phyloP scores from a whole-genome alignment of 2,888 invertebrate genomes.

The Leptinotarsa juncta region DNA sequence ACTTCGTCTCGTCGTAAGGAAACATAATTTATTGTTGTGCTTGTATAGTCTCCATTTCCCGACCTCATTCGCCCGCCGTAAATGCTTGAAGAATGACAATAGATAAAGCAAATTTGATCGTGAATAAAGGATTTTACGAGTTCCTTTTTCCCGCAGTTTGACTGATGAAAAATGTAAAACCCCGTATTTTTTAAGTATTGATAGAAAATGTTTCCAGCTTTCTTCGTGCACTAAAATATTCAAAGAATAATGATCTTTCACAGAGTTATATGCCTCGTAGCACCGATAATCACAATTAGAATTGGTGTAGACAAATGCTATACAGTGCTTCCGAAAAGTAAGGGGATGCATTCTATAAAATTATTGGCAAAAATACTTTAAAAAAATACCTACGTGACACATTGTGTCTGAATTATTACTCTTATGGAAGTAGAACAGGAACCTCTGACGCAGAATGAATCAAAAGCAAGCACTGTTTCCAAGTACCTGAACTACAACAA shows the following conservation, averaged over 20 bases:
- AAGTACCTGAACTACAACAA: too few species aligned
- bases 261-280: background rate
- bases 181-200: background rate
- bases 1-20: too few species aligned
- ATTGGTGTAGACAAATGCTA: background rate
- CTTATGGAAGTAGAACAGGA: too few species aligned
- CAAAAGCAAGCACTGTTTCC: too few species aligned
- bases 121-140: background rate
- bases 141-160: background rate
- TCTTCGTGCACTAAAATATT: background rate
- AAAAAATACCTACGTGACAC: too few species aligned
- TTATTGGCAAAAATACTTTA: too few species aligned
- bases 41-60: too few species aligned
- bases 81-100: background rate
- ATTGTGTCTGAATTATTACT: too few species aligned
- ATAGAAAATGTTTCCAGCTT: background rate
- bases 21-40: too few species aligned
- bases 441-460: too few species aligned
- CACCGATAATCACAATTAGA: background rate
- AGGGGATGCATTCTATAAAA: too few species aligned
- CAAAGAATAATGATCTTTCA: background rate
- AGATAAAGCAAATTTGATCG: background rate
- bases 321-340: background rate
- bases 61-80: too few species aligned
- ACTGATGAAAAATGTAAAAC: background rate